A percentile compares a stretch with the other conserved stretches of the same genome.
These are phyloP conservation scores for Epinephelus lanceolatus DNA, from an alignment of 2,113 vertebrate genomes.

Conservation along the genomic window DNA sequence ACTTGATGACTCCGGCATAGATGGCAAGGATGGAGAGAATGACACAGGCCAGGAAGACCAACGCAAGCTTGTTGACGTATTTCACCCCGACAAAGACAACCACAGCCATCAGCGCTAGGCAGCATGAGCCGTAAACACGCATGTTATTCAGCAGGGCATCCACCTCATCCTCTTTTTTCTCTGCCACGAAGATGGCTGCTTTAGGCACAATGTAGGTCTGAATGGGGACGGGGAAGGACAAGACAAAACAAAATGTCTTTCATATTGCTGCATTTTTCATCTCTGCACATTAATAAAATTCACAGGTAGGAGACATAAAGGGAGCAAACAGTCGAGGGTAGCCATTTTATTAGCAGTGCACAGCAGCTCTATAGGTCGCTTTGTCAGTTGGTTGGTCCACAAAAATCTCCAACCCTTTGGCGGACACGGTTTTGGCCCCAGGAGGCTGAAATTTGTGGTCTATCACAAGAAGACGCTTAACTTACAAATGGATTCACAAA, in stretches of 20 bases:
- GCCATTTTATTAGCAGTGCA: not conserved
- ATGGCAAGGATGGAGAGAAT: constrained; percentile 95
- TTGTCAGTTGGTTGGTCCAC: too few relatives aligned
- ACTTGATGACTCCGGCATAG: constrained; percentile 96
- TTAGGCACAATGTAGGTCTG: constrained; percentile 95
- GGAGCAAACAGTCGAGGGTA: not conserved
- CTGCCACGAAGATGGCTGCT: constrained; percentile 90
- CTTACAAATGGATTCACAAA: too few relatives aligned
- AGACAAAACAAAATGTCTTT: not conserved
- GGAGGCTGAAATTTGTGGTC: too few relatives aligned
- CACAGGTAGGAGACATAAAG: not conserved
- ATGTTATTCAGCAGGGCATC: constrained; percentile 92
- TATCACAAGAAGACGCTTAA: too few relatives aligned
- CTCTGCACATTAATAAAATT: not conserved
- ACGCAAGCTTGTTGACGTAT: constrained; percentile 95
- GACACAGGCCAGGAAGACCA: constrained; percentile 96
- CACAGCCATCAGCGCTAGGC: constrained; percentile 90
- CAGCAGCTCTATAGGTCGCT: too few relatives aligned
- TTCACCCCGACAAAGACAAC: constrained; percentile 97
- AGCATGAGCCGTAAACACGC: constrained; percentile 94
- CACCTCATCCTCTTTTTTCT: constrained; percentile 75
- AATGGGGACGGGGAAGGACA: not conserved
- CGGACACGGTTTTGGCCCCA: too few relatives aligned
- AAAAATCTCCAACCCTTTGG: too few relatives aligned
- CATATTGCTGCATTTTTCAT: not conserved